These are phyloP conservation scores for Bostrychus sinensis DNA, from an alignment of 2,113 vertebrate species.

Conservation along the genomic window DNA sequence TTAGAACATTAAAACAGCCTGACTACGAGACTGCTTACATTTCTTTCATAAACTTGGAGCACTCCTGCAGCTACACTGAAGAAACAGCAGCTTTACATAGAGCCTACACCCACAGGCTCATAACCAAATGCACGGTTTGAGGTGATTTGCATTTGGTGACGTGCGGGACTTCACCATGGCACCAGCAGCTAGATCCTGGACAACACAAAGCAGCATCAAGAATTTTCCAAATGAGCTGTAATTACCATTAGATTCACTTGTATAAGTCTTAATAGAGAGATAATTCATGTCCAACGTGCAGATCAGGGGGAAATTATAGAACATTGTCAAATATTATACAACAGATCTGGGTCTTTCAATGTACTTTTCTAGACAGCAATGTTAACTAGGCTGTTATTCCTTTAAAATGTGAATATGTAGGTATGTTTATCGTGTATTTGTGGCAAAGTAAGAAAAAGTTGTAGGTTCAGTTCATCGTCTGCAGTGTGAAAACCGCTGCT, in stretches of 20 bases:
- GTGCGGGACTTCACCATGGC: conserved; percentile 34
- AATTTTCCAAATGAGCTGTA: conserved; percentile 16
- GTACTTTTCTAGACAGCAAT: neutral
- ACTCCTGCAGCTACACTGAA: conserved; percentile 27
- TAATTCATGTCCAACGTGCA: neutral
- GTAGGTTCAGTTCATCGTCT: too few relatives aligned
- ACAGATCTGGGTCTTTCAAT: neutral
- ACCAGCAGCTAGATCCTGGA: conserved; percentile 15
- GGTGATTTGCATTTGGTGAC: conserved; percentile 59
- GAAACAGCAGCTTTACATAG: conserved; percentile 21
- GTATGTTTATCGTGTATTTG: too few relatives aligned
- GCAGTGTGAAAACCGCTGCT: too few relatives aligned
- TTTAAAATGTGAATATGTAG: neutral
- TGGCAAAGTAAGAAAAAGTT: too few relatives aligned
- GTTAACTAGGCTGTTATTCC: neutral
- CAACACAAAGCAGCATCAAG: conserved; percentile 17
- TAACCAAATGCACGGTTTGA: conserved; percentile 64
- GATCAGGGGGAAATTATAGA: neutral
- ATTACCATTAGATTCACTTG: conserved; percentile 35
- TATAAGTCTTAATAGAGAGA: conserved; percentile 6
- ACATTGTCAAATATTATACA: neutral
- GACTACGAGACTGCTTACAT: too few relatives aligned
- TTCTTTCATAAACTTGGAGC: conserved; percentile 17
- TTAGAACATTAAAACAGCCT: too few relatives aligned
- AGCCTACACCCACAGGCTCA: conserved; percentile 59